Conservation (phyloP, 1,140 invertebrate species). For the Lerema accius region DNA sequence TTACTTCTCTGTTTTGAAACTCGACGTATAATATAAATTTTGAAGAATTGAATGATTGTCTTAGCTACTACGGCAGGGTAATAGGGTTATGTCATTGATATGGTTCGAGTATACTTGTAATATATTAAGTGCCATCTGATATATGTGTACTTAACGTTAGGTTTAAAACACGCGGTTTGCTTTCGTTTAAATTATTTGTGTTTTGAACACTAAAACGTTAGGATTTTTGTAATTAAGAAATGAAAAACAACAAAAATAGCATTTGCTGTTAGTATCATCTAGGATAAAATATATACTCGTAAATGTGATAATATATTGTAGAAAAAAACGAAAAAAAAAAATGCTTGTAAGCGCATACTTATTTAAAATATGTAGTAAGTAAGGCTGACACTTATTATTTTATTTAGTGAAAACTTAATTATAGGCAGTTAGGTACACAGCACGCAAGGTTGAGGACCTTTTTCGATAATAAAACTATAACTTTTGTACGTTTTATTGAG, state of each 20-base stretch:
- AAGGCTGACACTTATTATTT: slow-evolving; percentile 47
- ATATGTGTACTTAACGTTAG: slow-evolving; percentile 52
- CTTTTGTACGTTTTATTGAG: no score
- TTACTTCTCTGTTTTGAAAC: no score
- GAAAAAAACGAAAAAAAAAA: slow-evolving; percentile 71
- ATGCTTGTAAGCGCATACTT: slow-evolving; percentile 71
- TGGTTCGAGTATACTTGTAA: slow-evolving; percentile 30
- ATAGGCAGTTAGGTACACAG: not conserved
- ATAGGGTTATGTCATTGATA: slow-evolving; percentile 31
- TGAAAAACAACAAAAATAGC: slow-evolving; percentile 59
- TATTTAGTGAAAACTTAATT: not conserved
- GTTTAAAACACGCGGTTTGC: slow-evolving; percentile 43
- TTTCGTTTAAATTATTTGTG: slow-evolving; percentile 42
- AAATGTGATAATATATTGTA: slow-evolving; percentile 77
- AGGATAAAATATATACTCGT: slow-evolving; percentile 72
- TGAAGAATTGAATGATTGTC: no score
- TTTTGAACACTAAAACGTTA: slow-evolving; percentile 45
- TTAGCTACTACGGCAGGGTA: slow-evolving; percentile 43
- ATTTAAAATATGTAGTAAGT: slow-evolving; percentile 58
- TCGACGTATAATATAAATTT: no score
- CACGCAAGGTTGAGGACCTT: not conserved
- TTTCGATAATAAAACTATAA: not conserved
- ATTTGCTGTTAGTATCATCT: slow-evolving; percentile 60
- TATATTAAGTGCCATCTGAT: slow-evolving; percentile 36
- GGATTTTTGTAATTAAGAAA: slow-evolving; percentile 54